These are phyloP conservation scores for Macrosiphum euphorbiae DNA, from an alignment of 2,888 invertebrate genomes.

Conservation along the genomic window DNA sequence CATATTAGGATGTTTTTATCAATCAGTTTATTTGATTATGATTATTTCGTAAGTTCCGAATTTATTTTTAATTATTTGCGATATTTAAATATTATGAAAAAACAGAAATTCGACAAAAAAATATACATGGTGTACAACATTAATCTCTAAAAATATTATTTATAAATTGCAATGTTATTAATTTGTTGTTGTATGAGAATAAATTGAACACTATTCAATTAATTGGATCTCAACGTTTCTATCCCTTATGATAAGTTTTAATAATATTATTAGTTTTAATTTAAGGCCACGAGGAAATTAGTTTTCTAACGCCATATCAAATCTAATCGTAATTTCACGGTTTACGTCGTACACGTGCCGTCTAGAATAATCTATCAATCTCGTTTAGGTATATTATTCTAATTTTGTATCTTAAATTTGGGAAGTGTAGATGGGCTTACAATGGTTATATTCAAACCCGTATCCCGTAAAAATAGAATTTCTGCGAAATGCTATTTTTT, in stretches of 20 bases:
- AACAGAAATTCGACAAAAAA: background rate
- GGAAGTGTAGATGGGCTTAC: background rate
- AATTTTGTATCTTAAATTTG: constrained; percentile 2
- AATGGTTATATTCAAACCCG: background rate
- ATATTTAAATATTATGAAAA: background rate
- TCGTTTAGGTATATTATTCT: constrained; percentile 25
- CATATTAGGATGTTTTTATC: background rate
- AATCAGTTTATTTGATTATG: background rate
- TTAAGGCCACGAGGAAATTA: background rate
- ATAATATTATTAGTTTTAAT: background rate
- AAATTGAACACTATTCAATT: background rate
- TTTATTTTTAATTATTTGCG: background rate
- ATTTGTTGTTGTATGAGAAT: background rate
- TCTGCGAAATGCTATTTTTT: background rate
- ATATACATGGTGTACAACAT: background rate
- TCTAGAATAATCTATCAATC: constrained; percentile 3
- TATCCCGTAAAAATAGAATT: constrained; percentile 10
- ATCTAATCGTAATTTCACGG: background rate
- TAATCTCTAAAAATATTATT: background rate
- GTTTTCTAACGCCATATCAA: background rate
- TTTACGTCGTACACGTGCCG: background rate
- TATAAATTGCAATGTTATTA: background rate
- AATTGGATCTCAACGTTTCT: background rate
- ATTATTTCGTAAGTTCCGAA: background rate
- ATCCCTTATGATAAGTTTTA: background rate